A percentile compares a stretch with the other conserved stretches of the same genome.
Conservation (phyloP, 2,113 vertebrate genomes). For the Corythoichthys haematopterus region DNA sequence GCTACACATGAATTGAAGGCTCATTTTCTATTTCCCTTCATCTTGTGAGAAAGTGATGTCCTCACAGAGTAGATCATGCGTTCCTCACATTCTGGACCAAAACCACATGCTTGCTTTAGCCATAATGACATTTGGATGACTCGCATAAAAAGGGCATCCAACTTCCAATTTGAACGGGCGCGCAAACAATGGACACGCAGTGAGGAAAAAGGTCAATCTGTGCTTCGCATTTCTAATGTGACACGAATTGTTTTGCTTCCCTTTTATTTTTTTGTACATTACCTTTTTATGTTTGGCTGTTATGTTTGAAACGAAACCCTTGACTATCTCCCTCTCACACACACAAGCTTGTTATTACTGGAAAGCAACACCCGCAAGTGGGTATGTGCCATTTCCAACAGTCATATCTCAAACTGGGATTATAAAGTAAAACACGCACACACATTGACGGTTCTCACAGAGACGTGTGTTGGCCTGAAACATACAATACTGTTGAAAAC, state of each 20-base stretch:
- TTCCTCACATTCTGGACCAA: slow-evolving; percentile 56
- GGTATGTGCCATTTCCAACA: slow-evolving; percentile 42
- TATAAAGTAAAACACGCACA: slow-evolving; percentile 36
- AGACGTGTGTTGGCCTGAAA: slow-evolving; percentile 10
- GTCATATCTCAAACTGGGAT: slow-evolving; percentile 35
- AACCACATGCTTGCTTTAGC: slow-evolving; percentile 57
- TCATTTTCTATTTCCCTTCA: no score
- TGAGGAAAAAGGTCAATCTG: slow-evolving; percentile 21
- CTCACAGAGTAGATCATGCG: slow-evolving; percentile 42
- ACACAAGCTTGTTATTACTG: slow-evolving; percentile 62
- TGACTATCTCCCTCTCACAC: slow-evolving; percentile 18
- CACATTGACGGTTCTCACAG: slow-evolving; percentile 16
- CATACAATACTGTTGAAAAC: slow-evolving; percentile 38
- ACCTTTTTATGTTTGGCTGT: slow-evolving; percentile 26
- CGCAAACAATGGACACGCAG: slow-evolving; percentile 32
- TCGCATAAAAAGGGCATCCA: slow-evolving; percentile 52
- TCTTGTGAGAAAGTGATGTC: slow-evolving; percentile 37
- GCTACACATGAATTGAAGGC: no score
- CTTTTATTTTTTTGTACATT: slow-evolving; percentile 1
- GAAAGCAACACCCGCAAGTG: slow-evolving; percentile 57
- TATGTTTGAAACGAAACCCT: slow-evolving; percentile 51
- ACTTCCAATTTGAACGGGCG: slow-evolving; percentile 46
- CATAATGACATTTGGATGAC: slow-evolving; percentile 68
- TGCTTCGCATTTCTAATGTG: slow-evolving; percentile 35
- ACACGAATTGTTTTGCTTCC: slow-evolving; percentile 9